Percentiles rank a stretch among this genome's conserved stretches.
Conservation (phyloP, 2,113 vertebrate species). For the Lutjanus erythropterus region DNA sequence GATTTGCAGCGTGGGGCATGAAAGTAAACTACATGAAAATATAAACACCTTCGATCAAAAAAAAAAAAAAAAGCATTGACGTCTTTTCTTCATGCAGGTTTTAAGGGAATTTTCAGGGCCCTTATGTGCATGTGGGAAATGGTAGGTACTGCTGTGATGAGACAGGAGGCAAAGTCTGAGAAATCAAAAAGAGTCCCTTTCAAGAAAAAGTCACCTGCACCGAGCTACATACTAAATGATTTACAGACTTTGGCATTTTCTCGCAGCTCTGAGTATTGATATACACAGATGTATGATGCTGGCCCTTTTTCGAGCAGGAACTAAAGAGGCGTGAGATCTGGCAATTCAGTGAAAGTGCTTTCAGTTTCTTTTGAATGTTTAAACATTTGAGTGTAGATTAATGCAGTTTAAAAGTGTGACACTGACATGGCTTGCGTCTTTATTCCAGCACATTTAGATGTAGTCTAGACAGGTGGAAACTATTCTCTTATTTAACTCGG, state of each 20-base stretch:
- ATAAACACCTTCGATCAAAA: conserved; percentile 72
- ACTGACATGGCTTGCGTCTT: not conserved
- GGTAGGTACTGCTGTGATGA: conserved; percentile 51
- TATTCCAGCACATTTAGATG: not conserved
- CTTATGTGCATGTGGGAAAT: conserved; percentile 34
- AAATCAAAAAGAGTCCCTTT: conserved; percentile 68
- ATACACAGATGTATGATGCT: conserved; percentile 41
- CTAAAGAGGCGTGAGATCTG: conserved; percentile 43
- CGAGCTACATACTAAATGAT: conserved; percentile 59
- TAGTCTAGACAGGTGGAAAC: not conserved
- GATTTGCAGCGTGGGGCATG: conserved; percentile 1
- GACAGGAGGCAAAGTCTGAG: conserved; percentile 59
- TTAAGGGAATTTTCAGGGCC: conserved; percentile 27
- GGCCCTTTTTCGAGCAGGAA: conserved; percentile 51
- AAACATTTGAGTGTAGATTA: conserved; percentile 25
- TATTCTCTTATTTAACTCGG: not conserved
- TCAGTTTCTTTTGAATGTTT: conserved; percentile 37
- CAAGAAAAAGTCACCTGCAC: conserved; percentile 64
- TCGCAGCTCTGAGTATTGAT: conserved; percentile 58
- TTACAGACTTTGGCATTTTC: conserved; percentile 58
- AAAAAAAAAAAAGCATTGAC: conserved; percentile 56
- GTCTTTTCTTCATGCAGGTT: conserved; percentile 42
- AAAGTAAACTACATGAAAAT: conserved; percentile 70
- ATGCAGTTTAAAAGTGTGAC: conserved; percentile 16
- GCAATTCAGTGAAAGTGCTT: conserved; percentile 32